Evolutionary conservation across 2,113 vertebrate genomes (phyloP), one percentile per base, ranked within the genome.

Genomic region (Toxostoma redivivum): DNA sequence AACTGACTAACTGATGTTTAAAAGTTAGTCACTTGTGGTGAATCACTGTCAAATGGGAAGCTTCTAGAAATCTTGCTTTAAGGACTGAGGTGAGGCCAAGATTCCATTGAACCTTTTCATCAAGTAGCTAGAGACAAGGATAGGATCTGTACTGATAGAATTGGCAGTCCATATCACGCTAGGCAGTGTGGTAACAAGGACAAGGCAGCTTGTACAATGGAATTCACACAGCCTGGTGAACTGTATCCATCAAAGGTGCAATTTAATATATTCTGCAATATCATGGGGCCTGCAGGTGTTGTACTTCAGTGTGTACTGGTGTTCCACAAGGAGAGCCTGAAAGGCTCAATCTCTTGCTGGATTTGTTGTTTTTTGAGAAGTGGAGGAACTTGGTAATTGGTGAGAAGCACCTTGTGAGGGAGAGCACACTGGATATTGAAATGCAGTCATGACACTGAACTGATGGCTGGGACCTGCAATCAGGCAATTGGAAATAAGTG

Each of bases 41-140:
- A 97, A 95, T 95, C 96, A 97, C 54, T 94, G 85, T 93, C 88
- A 94, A 90, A 88, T 53, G 47, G 44, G 58, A 93, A 86, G 79
- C 80, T 83, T 83, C 40, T 82, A 72, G 76, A 93, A 86, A 31
- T 92, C 50, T 50, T 95, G 66, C 38, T 86, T 90, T 62, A 54
- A 90, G 27, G 79, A 64, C 60, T 73, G 81, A 91, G 51, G 35
- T 71, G 84, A 93, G 90, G 62, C 76, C 35, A 47, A 51, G 69
- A 73, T 92, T 92, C 88, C 82, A 54, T 3, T 81, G 62, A 61
- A 54, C 51, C n/a, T 88, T 85, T 88, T 90, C 53, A 67, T 95
- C 48, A 27, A 16, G 74, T n/a, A 60, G 19, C 35, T 42, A 30
- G 76, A 88, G 79, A 73, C 58, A 40, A 54, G 42, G 37, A 10